Evolutionary conservation across 1,140 invertebrate species (phyloP).

Genomic region (Pseudomyrmex concolor): DNA sequence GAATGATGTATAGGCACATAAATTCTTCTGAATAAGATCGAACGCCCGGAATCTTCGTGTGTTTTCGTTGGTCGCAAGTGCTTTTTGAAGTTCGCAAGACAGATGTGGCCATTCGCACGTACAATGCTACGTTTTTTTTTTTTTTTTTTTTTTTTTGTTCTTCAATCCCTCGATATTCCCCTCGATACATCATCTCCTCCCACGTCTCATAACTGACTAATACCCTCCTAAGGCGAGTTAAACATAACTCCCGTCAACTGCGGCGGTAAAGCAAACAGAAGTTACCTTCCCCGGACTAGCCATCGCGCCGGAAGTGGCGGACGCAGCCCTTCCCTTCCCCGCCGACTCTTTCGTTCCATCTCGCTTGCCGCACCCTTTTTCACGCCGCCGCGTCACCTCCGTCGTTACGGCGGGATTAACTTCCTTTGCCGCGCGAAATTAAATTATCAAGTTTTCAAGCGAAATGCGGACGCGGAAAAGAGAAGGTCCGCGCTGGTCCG

Average conservation of each 20-base stretch:
- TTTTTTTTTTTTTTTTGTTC: not conserved
- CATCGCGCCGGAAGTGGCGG: constrained; percentile 53
- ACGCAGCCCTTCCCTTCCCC: not conserved
- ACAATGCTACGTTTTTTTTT: not conserved
- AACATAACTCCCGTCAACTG: constrained; percentile 70
- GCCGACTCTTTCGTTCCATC: constrained; percentile 32
- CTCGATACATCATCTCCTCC: not conserved
- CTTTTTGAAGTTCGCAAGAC: not conserved
- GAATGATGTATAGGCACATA: no score
- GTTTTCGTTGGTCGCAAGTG: not conserved
- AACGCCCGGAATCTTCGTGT: not conserved
- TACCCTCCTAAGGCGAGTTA: constrained; percentile 61
- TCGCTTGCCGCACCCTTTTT: constrained; percentile 40
- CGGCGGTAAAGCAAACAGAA: constrained; percentile 68
- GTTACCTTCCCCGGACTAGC: constrained; percentile 57
- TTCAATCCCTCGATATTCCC: constrained; percentile 50
- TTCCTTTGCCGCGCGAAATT: constrained; percentile 74
- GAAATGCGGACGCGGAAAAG: not conserved
- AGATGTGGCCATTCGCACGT: not conserved
- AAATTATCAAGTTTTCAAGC: constrained; percentile 75
- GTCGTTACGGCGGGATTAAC: constrained; percentile 69
- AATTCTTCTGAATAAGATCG: not conserved
- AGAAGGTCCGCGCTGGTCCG: constrained; percentile 22
- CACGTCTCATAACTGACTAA: not conserved
- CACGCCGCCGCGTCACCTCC: constrained; percentile 44